Evolutionary conservation across 2,888 invertebrate genomes (phyloP).

Genomic region (Trachelus troglodyta): DNA sequence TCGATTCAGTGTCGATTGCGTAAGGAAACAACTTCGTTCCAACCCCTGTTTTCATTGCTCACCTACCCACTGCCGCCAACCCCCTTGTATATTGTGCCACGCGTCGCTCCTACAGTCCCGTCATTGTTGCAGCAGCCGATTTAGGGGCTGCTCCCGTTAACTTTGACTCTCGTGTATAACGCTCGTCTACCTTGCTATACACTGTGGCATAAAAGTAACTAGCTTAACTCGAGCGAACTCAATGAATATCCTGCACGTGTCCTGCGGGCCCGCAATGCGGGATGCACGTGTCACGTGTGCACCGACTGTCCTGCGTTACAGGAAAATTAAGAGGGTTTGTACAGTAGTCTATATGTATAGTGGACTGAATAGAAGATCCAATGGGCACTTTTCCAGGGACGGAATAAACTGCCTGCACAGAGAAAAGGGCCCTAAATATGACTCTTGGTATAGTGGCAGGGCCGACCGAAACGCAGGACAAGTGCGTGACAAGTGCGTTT

Average conservation of each 20-base stretch:
- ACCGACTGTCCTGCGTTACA: slow-evolving; percentile 14
- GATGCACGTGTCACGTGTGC: slow-evolving; percentile 39
- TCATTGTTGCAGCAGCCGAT: neutral
- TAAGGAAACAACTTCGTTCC: neutral
- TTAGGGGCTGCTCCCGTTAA: neutral
- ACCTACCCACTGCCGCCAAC: too few relatives aligned
- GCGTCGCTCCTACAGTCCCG: neutral
- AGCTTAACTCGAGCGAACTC: neutral
- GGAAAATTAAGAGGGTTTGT: neutral
- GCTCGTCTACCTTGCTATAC: neutral
- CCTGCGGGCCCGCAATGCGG: slow-evolving; percentile 31
- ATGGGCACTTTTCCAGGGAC: slow-evolving; percentile 7
- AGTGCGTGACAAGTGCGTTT: slow-evolving; percentile 34
- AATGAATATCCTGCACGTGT: slow-evolving; percentile 33
- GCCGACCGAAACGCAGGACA: slow-evolving; percentile 22
- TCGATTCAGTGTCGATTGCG: neutral
- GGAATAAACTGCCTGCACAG: neutral
- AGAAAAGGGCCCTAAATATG: neutral
- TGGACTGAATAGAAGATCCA: slow-evolving; percentile 12
- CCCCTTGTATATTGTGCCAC: neutral
- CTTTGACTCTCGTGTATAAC: neutral
- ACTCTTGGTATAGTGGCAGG: slow-evolving; percentile 3
- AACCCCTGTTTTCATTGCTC: neutral
- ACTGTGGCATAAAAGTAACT: neutral
- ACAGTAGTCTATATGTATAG: neutral